Base-by-base conservation (phyloP, 2,113 vertebrate genomes). In the Dromiciops gliroides region DNA sequence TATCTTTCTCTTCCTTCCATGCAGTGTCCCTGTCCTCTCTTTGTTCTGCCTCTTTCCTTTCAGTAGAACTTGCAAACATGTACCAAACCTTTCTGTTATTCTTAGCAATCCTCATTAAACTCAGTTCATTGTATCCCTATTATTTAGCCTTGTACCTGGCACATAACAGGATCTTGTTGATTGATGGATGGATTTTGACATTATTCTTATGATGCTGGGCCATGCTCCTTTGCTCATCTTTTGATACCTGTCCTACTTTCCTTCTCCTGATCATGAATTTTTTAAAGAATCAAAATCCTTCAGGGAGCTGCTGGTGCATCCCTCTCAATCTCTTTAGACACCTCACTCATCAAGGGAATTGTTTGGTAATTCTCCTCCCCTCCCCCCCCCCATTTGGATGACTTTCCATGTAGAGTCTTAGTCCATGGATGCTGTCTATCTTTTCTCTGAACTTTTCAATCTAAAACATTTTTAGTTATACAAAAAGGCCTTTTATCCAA, bases 401-500 rank as follows among this genome's bases (percentile, higher is more conserved):
- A 75, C 16, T 83, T 83, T 28, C 25, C 22, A 23, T 51, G 51
- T 56, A 28, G 53, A 56, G 24, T 56, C 28, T 56, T 28, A 56
- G 25, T 16, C 4, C 37, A 75, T 75, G 60, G 37, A 75, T n/a
- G 12, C 12, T 60, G 31, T 67, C 60, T 16, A 37, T 16, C 60
- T 67, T n/a, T 67, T 75, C 5, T 83, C 16, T 83, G 67, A 44
- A 83, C 23, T 83, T 19, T 37, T 67, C 31, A 67, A 14, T 67
- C 31, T 37, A 3, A 67, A 67, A 37, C 12, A n/a, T 60, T 31
- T 60, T 6, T 14, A 19, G 31, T 19, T 75, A 83, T 91, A 52
- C 0, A 49, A 91, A 52, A 47, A 48, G 93, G 2, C 19, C 23
- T 94, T 92, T 94, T 92, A 60, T 3, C 53, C 75, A 96, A 90